Evolutionary conservation across 2,113 vertebrate species (phyloP).

Genomic region (Australoheros scitulus): DNA sequence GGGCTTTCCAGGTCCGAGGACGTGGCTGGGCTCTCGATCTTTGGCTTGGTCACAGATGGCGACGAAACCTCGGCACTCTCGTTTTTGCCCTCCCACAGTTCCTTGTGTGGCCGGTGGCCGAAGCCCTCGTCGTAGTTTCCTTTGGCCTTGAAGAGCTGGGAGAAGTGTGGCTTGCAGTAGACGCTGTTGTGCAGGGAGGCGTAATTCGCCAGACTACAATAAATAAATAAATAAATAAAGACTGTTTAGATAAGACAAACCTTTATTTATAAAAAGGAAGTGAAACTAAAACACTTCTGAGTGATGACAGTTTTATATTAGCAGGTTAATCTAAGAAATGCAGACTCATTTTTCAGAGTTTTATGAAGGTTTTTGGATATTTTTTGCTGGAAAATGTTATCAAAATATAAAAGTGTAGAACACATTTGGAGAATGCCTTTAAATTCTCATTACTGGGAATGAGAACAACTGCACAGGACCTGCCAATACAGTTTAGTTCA

Average conservation of each 20-base stretch:
- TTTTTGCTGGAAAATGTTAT: not conserved
- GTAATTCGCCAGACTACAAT: slow-evolving; percentile 87
- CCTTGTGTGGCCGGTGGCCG: slow-evolving; percentile 93
- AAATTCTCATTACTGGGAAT: not conserved
- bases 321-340: too few species aligned
- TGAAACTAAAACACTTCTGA: not conserved
- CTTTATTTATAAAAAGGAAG: not conserved
- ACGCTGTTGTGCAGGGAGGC: slow-evolving; percentile 92
- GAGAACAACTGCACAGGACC: not conserved
- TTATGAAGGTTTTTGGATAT: not conserved
- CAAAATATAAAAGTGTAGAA: not conserved
- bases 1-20: slow-evolving; percentile 78
- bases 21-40: slow-evolving; percentile 24
- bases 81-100: slow-evolving; percentile 87
- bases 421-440: not conserved
- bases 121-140: slow-evolving; percentile 99
- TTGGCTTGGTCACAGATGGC: not conserved
- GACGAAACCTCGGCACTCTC: slow-evolving; percentile 75
- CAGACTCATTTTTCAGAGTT: not conserved
- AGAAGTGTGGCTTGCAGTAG: slow-evolving; percentile 98
- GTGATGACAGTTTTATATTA: not conserved
- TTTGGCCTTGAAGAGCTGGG: slow-evolving; percentile 97
- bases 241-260: not conserved
- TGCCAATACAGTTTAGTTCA: too few species aligned
- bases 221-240: not conserved